A percentile compares a stretch with the other conserved stretches of the same genome.
Conservation (phyloP, 2,113 vertebrate genomes). For the Chrysochloris asiatica region DNA sequence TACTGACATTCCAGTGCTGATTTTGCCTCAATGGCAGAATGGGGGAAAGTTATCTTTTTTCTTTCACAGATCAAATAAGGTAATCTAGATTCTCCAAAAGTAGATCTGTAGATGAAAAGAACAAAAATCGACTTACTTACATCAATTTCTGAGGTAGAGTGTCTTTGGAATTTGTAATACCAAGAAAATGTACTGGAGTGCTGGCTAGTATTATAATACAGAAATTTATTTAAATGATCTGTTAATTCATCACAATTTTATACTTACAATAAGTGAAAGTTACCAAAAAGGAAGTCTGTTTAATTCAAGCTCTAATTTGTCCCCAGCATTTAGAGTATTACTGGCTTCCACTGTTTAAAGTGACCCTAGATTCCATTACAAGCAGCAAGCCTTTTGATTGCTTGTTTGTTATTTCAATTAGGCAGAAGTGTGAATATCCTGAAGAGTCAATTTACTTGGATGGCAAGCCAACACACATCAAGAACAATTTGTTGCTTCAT, state of each 20-base stretch:
- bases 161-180: not conserved
- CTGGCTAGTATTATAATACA: not conserved
- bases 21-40: not conserved
- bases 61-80: not conserved
- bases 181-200: not conserved
- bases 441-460: not conserved
- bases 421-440: not conserved
- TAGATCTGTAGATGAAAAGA: not conserved
- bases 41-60: not conserved
- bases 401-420: not conserved
- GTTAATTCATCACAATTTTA: not conserved
- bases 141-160: not conserved
- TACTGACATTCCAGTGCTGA: not conserved
- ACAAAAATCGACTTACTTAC: not conserved
- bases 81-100: not conserved
- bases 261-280: not conserved
- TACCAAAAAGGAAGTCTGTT: not conserved
- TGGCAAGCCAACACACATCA: not conserved
- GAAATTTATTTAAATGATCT: slow-evolving; percentile 1
- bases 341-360: not conserved
- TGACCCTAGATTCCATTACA: not conserved
- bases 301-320: not conserved
- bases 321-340: not conserved
- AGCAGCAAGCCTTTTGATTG: not conserved
- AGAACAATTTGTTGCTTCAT: not conserved